Base-by-base conservation (phyloP, 2,797 vertebrate genomes). In the Schizothorax lantsangensis region DNA sequence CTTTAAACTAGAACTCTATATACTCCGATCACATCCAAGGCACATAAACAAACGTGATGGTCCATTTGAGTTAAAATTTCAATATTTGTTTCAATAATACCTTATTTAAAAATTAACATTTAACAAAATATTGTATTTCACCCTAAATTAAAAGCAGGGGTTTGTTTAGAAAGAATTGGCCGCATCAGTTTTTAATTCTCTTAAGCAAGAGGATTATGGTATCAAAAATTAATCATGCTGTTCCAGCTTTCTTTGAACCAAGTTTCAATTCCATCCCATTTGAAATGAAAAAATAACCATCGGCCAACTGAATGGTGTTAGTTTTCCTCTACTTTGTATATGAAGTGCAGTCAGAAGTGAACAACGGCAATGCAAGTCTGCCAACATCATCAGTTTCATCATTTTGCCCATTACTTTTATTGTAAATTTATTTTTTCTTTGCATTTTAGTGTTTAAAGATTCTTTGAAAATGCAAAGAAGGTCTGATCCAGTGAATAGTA, bases 11-110 rank as follows among this genome's bases (percentile, higher is more conserved):
- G 33, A 71, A 57, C 30, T 85, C 23, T 33, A 26, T 69, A 38
- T 54, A n/a, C 47, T 57, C 62, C 1, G 2, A 30, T 26, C 23
- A 30, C 47, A 30, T 81, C 79, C 26, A 85, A 78, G 23, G 5
- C 23, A 77, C 40, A 78, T 62, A 85, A 75, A 82, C 36, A 0
- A 38, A 47, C 43, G 66, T 49, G 68, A 47, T 6, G 86, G 54
- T 64, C 82, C 68, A 81, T 88, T 59, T 79, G 47, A 83, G 30
- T 82, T 85, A 80, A 80, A 72, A 62, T 47, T 47, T 72, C 66
- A 72, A 45, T 47, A 23, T 36, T 45, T 59, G 17, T 66, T 59
- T 4, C 62, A 38, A 23, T 49, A 82, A 52, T 26, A 57, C 66
- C 14, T 21, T 12, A 33, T 21, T 79, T 30, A 49, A 30, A 81